phyloP scores from a whole-genome alignment of 1,140 invertebrate genomes.

The Lepidostoma basale region DNA sequence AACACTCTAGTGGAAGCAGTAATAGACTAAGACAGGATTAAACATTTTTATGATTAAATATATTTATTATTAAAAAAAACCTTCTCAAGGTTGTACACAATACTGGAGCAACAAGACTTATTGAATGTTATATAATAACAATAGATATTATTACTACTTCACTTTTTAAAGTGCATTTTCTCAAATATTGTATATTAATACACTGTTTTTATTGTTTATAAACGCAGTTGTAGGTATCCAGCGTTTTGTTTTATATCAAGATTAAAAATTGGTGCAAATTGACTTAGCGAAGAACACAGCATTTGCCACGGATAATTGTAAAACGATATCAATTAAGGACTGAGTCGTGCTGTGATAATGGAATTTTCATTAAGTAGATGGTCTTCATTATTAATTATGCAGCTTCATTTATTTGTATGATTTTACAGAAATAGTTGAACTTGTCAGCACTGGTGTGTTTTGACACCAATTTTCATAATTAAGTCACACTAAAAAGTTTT shows the following conservation, averaged over 20 bases:
- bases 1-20: too few relatives aligned
- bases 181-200: background rate
- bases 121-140: conserved; percentile 47
- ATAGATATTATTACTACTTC: conserved; percentile 42
- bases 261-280: background rate
- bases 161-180: conserved; percentile 31
- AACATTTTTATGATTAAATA: conserved; percentile 40
- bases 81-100: conserved; percentile 47
- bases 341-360: conserved; percentile 41
- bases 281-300: conserved; percentile 12
- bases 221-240: background rate
- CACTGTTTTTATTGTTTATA: background rate
- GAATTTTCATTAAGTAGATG: conserved; percentile 29
- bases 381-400: conserved; percentile 8
- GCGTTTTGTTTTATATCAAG: background rate
- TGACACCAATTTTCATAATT: too few relatives aligned
- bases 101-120: conserved; percentile 47
- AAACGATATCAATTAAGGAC: conserved; percentile 27
- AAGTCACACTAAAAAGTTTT: too few relatives aligned
- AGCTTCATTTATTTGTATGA: too few relatives aligned
- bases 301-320: conserved; percentile 19
- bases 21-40: conserved; percentile 15
- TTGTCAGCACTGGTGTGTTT: too few relatives aligned
- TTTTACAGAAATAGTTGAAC: too few relatives aligned
- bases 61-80: conserved; percentile 43